Evolutionary conservation across 2,888 invertebrate species (phyloP), one percentile per base, ranked within the genome.

Genomic region (Drosophila pullipes): DNA sequence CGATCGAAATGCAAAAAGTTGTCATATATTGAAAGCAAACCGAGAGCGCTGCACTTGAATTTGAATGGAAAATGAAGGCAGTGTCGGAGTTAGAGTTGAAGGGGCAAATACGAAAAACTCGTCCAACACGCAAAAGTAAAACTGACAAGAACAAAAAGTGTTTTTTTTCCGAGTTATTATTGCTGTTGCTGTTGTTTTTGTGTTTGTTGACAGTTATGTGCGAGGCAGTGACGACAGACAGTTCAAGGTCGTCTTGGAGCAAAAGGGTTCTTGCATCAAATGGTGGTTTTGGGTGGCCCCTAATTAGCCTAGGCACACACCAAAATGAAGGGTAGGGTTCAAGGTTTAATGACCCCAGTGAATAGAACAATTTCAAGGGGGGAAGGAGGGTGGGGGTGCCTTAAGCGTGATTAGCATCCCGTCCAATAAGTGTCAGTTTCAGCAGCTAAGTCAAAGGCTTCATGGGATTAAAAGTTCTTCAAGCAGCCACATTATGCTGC

Each of bases 121-220:
- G 18, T 35, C 64, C 31, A 72, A 59, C 66, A 66, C 65, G 69
- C 47, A 77, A 83, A 85, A 85, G 81, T 79, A 79, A 89, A 85
- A 85, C 81, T 81, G 86, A 89, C 81, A 85, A 68, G 75, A 70
- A 69, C 67, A 64, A 74, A 85, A 82, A 85, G 67, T 87, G 64
- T 87, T 85, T 61, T 57, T 49, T 47, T 25, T 25, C 16, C 25
- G 33, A 18, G 50, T 6, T 69, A 4, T 25, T 63, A 35, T 39
- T 57, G 55, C 25, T 72, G 44, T 16, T 67, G 49, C 7, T 30
- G 7, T 30, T 30, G 7, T 30, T 67, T 44, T 18, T 66, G 55
- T 44, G 66, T 41, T 55, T 71, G 76, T 64, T 75, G 69, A 71
- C 74, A 72, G 62, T 80, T 78, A 62, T 67, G 74, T 57, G 76